Evolutionary conservation across 2,888 invertebrate species (phyloP).

Genomic region (Cheiracanthium punctorium): DNA sequence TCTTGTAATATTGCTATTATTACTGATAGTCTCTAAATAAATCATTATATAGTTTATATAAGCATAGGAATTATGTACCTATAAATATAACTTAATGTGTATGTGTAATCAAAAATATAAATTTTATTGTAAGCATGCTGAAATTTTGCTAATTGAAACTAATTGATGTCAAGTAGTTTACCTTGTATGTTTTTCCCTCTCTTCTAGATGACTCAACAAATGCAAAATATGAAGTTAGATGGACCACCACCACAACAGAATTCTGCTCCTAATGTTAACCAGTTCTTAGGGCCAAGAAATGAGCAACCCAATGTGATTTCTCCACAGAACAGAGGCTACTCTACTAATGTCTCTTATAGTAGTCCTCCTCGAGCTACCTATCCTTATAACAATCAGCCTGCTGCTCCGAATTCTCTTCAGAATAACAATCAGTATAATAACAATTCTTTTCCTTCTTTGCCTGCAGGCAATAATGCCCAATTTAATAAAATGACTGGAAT

Average conservation of each 20-base stretch:
- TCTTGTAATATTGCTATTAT: too few relatives aligned
- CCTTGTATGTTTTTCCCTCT: too few relatives aligned
- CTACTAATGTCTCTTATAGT: constrained; percentile 55
- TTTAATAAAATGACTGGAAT: background rate
- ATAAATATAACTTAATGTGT: too few relatives aligned
- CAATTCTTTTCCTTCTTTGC: background rate
- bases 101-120: too few relatives aligned
- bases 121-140: too few relatives aligned
- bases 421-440: constrained; percentile 13
- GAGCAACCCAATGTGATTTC: background rate
- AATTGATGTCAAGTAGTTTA: too few relatives aligned
- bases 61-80: too few relatives aligned
- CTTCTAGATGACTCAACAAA: constrained; percentile 48
- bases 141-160: too few relatives aligned
- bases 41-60: too few relatives aligned
- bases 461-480: background rate
- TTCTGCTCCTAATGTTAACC: background rate
- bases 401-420: background rate
- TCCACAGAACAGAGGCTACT: constrained; percentile 11
- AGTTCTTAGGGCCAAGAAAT: background rate
- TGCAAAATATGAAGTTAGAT: constrained; percentile 50
- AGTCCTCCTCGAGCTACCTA: constrained; percentile 33
- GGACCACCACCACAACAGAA: constrained; percentile 30
- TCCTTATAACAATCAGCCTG: constrained; percentile 53
- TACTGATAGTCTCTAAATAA: too few relatives aligned